Evolutionary conservation across 2,888 invertebrate species (phyloP).

Genomic region (Pediacus dermestoides): DNA sequence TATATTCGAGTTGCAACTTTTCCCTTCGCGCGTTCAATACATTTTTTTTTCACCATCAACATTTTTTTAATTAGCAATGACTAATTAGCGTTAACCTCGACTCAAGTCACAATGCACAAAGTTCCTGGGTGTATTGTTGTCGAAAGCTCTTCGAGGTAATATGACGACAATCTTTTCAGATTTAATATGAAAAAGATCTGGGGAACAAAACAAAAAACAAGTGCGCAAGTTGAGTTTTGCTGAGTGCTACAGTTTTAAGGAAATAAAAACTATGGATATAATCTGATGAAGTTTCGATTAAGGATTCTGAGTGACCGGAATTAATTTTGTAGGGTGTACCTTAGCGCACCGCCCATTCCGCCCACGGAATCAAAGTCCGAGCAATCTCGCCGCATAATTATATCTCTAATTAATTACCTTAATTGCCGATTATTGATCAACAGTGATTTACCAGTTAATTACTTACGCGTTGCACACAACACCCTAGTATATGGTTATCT

Average conservation of each 20-base stretch:
- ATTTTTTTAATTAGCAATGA: conserved; percentile 42
- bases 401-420: conserved; percentile 18
- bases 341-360: conserved; percentile 24
- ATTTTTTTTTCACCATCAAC: too few species aligned
- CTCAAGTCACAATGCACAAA: conserved; percentile 33
- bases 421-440: conserved; percentile 8
- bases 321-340: conserved; percentile 31
- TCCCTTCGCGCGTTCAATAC: too few species aligned
- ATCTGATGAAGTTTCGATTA: too few species aligned
- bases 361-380: conserved; percentile 23
- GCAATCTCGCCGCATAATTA: conserved; percentile 27
- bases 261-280: too few species aligned
- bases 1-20: too few species aligned
- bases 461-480: too few species aligned
- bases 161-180: conserved; percentile 30
- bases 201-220: too few species aligned
- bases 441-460: conserved; percentile 6
- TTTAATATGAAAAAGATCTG: conserved; percentile 9
- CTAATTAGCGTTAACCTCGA: conserved; percentile 41
- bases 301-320: conserved; percentile 29
- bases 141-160: conserved; percentile 29
- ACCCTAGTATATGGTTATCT: too few species aligned
- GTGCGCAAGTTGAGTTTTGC: too few species aligned
- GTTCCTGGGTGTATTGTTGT: conserved; percentile 30
- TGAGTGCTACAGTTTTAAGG: too few species aligned